Evolutionary conservation across 2,797 vertebrate genomes (phyloP), one percentile per base, ranked within the genome.

Genomic region (Takifugu rubripes): DNA sequence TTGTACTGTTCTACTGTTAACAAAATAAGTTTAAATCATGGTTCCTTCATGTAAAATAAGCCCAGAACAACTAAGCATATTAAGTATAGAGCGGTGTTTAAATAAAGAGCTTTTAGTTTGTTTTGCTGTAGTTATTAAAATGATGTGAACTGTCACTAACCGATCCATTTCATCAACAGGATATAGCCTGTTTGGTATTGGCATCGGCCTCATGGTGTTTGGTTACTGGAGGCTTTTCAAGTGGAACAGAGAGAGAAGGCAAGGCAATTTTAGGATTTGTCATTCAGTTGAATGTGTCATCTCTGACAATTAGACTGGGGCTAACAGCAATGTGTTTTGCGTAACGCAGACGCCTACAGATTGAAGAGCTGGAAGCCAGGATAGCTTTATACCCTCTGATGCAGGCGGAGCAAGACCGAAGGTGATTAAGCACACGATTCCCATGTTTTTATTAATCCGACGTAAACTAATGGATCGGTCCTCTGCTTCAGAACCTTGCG

Each of bases 191-290:
- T 94, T 96, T 1, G 92, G 89, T 0, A 58, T 95, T 10, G 92
- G 94, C 31, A 77, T 94, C 0, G 94, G 93, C 44, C 1, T 89
- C 15, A 68, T 94, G 85, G 0, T 92, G 1, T 91, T 91, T 5
- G 94, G 95, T 1, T 93, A 93, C 68, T 96, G 92, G 91, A 84
- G 75, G 55, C 70, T 96, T 0, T 89, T 91, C 46, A 91, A 51
- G 27, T 96, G 94, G 94, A 96, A 96, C 81, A 88, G 92, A 3
- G 93, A 96, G 61, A 91, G 94, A 74, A 93, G 91, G 95, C 95
- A 72, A 55, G 75, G 25, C n/a, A 0, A 6, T 2, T 49, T 1
- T 31, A 25, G 0, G 0, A 3, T 2, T 52, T 1, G 43, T 12
- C 36, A 7, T 5, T 5, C 53, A 12, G 61, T 25, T 43, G 12